A percentile compares a stretch with the other conserved stretches of the same genome.
These are phyloP conservation scores for Hypothenemus hampei DNA, from an alignment of 1,140 invertebrate genomes.

Conservation along the genomic window DNA sequence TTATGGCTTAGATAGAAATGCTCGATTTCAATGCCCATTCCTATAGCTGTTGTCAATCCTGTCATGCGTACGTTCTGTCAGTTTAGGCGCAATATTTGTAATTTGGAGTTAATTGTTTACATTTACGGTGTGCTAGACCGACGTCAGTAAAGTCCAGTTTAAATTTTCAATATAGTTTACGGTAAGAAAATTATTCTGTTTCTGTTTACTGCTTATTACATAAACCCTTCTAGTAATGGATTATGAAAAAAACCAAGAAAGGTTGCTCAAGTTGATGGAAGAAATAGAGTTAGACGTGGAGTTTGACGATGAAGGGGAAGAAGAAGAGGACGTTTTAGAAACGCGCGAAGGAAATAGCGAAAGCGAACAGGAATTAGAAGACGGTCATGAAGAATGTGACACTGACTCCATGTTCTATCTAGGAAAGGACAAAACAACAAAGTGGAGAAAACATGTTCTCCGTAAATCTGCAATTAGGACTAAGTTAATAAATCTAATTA, in stretches of 20 bases:
- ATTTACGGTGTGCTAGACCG: too few species aligned
- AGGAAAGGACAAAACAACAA: constrained; percentile 1
- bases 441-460: constrained; percentile 1
- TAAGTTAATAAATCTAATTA: constrained; percentile 4
- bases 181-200: too few species aligned
- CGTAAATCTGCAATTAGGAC: neutral
- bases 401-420: neutral
- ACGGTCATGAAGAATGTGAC: neutral
- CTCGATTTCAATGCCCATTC: neutral
- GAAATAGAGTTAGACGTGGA: neutral
- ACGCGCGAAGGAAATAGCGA: neutral
- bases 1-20: neutral
- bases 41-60: neutral
- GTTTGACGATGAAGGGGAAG: neutral
- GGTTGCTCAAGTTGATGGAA: neutral
- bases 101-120: too few species aligned
- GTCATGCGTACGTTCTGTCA: neutral
- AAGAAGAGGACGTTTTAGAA: constrained; percentile 3
- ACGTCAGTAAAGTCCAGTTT: too few species aligned
- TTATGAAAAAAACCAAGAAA: neutral
- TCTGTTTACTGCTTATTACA: too few species aligned
- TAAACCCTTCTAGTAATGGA: too few species aligned
- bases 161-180: too few species aligned
- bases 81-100: too few species aligned
- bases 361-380: constrained; percentile 5